Evolutionary conservation across 2,888 invertebrate species (phyloP).

Genomic region (Pachycephus smyrnensis): DNA sequence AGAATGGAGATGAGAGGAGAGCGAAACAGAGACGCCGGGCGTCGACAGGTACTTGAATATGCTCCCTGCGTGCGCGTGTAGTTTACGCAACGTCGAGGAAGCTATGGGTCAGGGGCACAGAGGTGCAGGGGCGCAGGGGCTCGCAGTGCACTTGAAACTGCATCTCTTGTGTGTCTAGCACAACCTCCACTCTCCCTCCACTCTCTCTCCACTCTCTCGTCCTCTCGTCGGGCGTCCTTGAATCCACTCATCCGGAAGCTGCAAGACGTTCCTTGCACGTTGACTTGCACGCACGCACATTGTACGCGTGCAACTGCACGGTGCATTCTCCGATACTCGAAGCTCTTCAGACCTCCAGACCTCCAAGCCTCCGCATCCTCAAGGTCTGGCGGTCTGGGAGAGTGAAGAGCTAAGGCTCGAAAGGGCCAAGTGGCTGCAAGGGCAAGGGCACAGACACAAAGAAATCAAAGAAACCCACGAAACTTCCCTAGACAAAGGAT

Average conservation of each 20-base stretch:
- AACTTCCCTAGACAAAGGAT: background rate
- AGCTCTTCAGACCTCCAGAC: background rate
- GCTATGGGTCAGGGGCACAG: no score
- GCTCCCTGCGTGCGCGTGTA: no score
- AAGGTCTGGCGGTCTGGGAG: no score
- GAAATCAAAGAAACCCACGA: conserved; percentile 13
- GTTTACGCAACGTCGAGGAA: no score
- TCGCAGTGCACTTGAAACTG: background rate
- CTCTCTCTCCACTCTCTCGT: conserved; percentile 1
- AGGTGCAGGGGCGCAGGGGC: background rate
- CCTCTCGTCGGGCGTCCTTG: conserved; percentile 14
- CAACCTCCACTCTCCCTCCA: conserved; percentile 14
- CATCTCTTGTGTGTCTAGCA: background rate
- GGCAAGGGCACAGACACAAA: conserved; percentile 20
- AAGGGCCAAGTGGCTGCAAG: conserved; percentile 5
- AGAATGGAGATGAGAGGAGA: no score
- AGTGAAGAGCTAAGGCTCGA: no score
- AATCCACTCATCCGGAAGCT: conserved; percentile 12
- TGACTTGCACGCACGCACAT: background rate
- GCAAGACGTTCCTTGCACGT: conserved; percentile 18
- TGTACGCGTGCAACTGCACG: no score
- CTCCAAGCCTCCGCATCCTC: background rate
- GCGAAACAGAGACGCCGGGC: no score
- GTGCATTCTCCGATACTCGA: no score
- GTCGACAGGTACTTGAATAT: no score